A percentile compares a stretch with the other conserved stretches of the same genome.
phyloP scores from a whole-genome alignment of 2,797 vertebrate genomes.

The Chlorospingus semifuscus region DNA sequence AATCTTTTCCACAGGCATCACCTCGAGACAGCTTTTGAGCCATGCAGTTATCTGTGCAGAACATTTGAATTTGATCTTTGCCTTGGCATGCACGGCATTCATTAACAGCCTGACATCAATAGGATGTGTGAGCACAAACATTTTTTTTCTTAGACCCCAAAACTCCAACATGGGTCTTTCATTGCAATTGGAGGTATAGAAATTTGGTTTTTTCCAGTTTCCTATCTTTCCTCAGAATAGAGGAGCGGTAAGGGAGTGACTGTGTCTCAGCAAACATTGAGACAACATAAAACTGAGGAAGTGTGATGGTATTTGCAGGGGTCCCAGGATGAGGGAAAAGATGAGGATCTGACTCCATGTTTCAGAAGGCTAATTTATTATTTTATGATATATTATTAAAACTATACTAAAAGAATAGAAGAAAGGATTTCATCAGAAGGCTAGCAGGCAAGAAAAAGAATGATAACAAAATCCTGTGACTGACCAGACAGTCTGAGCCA shows the following conservation, averaged over 20 bases:
- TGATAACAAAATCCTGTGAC: no score
- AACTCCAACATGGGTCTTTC: neutral
- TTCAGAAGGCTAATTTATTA: no score
- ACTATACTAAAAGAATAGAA: no score
- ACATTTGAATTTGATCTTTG: neutral
- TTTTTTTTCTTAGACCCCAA: neutral
- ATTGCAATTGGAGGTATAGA: neutral
- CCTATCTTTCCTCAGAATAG: neutral
- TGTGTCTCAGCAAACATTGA: neutral
- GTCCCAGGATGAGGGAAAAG: no score
- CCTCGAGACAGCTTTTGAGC: neutral
- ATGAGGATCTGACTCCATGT: no score
- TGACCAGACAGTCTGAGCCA: no score
- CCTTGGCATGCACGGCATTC: neutral
- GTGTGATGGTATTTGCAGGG: no score
- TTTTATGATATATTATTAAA: no score
- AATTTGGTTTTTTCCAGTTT: neutral
- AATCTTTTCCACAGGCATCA: neutral
- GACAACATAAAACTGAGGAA: neutral
- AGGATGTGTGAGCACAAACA: neutral
- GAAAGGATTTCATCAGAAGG: no score
- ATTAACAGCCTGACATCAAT: neutral
- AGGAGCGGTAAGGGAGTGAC: rapidly evolving
- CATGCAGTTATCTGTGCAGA: neutral
- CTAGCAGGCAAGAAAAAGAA: no score